Evolutionary conservation across 1,140 invertebrate species (phyloP).

Genomic region (Leguminivora glycinivorella): DNA sequence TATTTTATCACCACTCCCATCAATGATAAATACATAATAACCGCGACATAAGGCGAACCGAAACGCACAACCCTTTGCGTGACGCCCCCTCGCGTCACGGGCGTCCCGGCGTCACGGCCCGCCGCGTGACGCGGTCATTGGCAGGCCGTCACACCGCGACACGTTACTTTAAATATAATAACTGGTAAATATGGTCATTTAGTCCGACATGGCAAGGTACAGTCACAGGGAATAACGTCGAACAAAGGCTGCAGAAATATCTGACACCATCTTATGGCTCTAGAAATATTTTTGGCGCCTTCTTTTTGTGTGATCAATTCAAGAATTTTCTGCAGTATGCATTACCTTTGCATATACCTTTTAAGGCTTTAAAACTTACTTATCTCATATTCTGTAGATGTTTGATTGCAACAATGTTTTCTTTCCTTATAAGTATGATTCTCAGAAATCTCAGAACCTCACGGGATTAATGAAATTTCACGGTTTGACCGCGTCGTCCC

Average conservation of each 20-base stretch:
- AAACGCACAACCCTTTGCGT: constrained; percentile 11
- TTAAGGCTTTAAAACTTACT: too few species aligned
- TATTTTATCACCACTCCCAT: not conserved
- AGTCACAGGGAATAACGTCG: too few species aligned
- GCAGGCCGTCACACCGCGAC: not conserved
- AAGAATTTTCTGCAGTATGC: too few species aligned
- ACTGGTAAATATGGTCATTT: not conserved
- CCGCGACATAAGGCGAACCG: not conserved
- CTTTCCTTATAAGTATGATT: too few species aligned
- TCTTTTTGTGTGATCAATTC: too few species aligned
- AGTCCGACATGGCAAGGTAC: not conserved
- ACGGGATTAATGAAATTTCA: constrained; percentile 2
- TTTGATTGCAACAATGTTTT: too few species aligned
- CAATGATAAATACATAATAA: not conserved
- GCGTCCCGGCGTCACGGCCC: not conserved
- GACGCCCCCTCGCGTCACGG: not conserved
- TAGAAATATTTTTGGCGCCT: too few species aligned
- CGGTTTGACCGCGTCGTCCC: constrained; percentile 1
- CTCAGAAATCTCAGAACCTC: too few species aligned
- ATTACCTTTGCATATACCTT: too few species aligned
- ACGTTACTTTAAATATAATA: not conserved
- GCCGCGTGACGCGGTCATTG: not conserved
- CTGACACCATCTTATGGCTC: too few species aligned
- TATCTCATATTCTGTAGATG: too few species aligned
- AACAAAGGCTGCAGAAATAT: too few species aligned